Evolutionary conservation across 2,888 invertebrate species (phyloP).

Genomic region (Nasonovia ribisnigri): DNA sequence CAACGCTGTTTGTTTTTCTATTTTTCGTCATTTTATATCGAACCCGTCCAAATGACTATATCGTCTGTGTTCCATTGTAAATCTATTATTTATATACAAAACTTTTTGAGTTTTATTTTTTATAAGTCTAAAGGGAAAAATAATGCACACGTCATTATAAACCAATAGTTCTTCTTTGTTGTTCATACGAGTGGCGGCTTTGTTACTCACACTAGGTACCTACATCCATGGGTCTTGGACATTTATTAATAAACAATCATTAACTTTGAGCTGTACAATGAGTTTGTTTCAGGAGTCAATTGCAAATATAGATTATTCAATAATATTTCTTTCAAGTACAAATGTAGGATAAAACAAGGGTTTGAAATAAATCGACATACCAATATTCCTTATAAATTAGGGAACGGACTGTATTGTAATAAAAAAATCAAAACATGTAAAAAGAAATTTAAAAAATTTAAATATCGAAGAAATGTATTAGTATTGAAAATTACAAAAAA

Average conservation of each 20-base stretch:
- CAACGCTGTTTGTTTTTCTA: not conserved
- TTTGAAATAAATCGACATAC: not conserved
- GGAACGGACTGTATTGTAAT: too few species aligned
- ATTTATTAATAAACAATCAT: not conserved
- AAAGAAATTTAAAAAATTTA: too few species aligned
- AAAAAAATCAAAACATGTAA: too few species aligned
- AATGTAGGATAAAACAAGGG: not conserved
- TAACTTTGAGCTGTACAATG: not conserved
- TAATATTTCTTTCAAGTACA: not conserved
- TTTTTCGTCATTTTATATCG: not conserved
- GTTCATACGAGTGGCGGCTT: not conserved
- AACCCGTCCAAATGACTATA: not conserved
- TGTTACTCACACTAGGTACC: not conserved
- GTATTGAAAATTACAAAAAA: too few species aligned
- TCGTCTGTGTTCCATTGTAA: not conserved
- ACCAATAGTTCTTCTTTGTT: not conserved
- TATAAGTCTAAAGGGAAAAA: not conserved
- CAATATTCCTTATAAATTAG: too few species aligned
- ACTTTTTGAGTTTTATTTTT: not conserved
- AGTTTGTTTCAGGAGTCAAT: not conserved
- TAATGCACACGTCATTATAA: not conserved
- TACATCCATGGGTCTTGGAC: not conserved
- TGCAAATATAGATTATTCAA: not conserved
- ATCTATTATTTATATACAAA: not conserved
- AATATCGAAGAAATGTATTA: too few species aligned